Conservation (phyloP, 2,797 vertebrate genomes). For the Hemibagrus guttatus region DNA sequence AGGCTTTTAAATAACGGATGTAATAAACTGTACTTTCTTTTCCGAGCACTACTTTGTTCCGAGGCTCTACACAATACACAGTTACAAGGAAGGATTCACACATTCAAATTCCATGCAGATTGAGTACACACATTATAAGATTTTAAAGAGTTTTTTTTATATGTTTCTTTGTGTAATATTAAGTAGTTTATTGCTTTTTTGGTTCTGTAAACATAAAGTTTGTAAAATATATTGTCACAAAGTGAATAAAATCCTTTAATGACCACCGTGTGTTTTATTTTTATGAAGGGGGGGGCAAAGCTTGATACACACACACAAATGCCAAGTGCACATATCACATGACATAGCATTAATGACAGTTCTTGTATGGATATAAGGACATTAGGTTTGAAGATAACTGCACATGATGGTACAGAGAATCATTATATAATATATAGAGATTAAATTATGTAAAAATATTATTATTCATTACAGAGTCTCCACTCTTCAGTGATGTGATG, state of each 20-base stretch:
- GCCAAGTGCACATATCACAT: background rate
- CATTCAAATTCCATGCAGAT: constrained; percentile 23
- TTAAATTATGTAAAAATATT: background rate
- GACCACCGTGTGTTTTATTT: constrained; percentile 28
- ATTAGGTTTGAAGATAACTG: background rate
- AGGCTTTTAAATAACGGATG: constrained; percentile 16
- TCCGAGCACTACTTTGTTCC: constrained; percentile 17
- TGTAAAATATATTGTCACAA: constrained; percentile 78
- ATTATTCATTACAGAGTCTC: background rate
- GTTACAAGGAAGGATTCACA: constrained; percentile 30
- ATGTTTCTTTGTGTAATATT: constrained; percentile 68
- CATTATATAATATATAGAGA: background rate
- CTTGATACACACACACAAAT: background rate
- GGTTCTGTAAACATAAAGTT: constrained; percentile 72
- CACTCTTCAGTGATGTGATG: background rate
- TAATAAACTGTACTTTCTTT: constrained; percentile 37
- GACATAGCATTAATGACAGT: background rate
- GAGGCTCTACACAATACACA: constrained; percentile 26
- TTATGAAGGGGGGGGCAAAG: constrained; percentile 11
- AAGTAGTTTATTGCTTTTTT: constrained; percentile 71
- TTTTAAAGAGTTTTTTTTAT: constrained; percentile 39
- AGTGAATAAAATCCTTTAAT: constrained; percentile 66
- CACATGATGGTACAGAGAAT: background rate
- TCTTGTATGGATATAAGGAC: background rate
- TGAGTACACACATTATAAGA: constrained; percentile 25